Evolutionary conservation across 2,888 invertebrate species (phyloP).

Genomic region (Noctua fimbriata): DNA sequence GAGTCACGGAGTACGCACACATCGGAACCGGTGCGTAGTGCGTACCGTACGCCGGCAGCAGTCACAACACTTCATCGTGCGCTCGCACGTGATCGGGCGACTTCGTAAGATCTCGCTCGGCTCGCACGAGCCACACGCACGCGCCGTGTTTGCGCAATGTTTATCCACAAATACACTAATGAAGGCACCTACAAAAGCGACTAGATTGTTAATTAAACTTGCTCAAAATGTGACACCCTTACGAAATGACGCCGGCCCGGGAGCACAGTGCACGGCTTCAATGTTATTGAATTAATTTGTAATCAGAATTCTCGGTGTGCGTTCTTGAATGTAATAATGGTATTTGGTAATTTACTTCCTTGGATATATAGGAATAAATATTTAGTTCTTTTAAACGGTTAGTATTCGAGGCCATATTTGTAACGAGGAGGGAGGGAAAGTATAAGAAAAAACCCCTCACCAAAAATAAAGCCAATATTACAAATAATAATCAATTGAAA

Average conservation of each 20-base stretch:
- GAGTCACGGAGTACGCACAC: conserved; percentile 74
- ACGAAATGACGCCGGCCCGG: conserved; percentile 87
- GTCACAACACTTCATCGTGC: conserved; percentile 72
- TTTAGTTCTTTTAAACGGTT: conserved; percentile 69
- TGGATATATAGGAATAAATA: conserved; percentile 67
- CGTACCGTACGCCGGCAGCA: conserved; percentile 62
- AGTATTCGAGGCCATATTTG: conserved; percentile 17
- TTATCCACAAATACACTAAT: conserved; percentile 90
- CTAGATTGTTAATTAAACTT: conserved; percentile 91
- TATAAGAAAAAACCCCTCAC: conserved; percentile 20
- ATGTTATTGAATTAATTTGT: conserved; percentile 90
- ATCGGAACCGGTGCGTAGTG: conserved; percentile 56
- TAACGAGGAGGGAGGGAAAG: conserved; percentile 14
- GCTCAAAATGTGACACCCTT: conserved; percentile 90
- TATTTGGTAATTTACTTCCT: conserved; percentile 77
- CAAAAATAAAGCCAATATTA: conserved; percentile 13
- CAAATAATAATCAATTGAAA: conserved; percentile 31
- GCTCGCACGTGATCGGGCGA: conserved; percentile 74
- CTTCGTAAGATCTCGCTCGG: conserved; percentile 59
- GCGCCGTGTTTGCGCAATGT: conserved; percentile 86
- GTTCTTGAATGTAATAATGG: conserved; percentile 86
- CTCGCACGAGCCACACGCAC: conserved; percentile 77
- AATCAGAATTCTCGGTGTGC: conserved; percentile 88
- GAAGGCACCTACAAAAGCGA: conserved; percentile 90
- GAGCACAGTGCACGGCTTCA: conserved; percentile 88